These are phyloP conservation scores for Hermetia illucens DNA, from an alignment of 1,140 invertebrate species.

Conservation along the genomic window DNA sequence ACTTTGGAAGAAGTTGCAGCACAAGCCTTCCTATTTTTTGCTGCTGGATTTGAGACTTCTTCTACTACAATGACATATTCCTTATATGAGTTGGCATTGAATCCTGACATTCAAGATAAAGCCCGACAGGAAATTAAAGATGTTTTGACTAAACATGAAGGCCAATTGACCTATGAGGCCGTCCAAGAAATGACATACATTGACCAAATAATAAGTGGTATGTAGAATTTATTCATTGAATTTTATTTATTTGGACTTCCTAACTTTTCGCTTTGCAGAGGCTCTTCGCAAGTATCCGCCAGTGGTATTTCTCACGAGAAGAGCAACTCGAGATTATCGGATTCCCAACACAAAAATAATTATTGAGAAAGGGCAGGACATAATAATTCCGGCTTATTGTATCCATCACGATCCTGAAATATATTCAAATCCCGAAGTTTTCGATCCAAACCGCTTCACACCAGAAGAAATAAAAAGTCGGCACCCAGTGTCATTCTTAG, in stretches of 20 bases:
- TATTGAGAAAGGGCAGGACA: constrained; percentile 22
- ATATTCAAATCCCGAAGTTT: constrained; percentile 46
- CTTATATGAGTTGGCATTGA: constrained; percentile 35
- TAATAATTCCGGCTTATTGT: constrained; percentile 27
- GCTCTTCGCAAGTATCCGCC: constrained; percentile 38
- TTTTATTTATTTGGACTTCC: neutral
- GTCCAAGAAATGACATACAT: constrained; percentile 18
- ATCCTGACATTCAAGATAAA: constrained; percentile 33
- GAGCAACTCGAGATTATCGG: constrained; percentile 24
- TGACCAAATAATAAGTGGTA: constrained; percentile 18
- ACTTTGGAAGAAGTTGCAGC: constrained; percentile 18
- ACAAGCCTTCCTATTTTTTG: constrained; percentile 30
- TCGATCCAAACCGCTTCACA: constrained; percentile 51
- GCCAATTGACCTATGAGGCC: constrained; percentile 28
- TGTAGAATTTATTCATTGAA: constrained; percentile 25
- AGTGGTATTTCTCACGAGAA: constrained; percentile 31
- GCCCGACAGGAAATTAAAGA: constrained; percentile 33
- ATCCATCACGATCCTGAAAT: constrained; percentile 32
- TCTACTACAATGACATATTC: constrained; percentile 32
- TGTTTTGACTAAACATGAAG: constrained; percentile 20
- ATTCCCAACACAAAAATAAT: constrained; percentile 31
- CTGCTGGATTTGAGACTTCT: constrained; percentile 38
- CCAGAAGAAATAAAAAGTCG: constrained; percentile 34
- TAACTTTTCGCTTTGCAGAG: constrained; percentile 29
- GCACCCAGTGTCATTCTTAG: constrained; percentile 36